A percentile compares a stretch with the other conserved stretches of the same genome.
phyloP scores from a whole-genome alignment of 1,140 invertebrate genomes.

The Pemphigus obesinymphae region DNA sequence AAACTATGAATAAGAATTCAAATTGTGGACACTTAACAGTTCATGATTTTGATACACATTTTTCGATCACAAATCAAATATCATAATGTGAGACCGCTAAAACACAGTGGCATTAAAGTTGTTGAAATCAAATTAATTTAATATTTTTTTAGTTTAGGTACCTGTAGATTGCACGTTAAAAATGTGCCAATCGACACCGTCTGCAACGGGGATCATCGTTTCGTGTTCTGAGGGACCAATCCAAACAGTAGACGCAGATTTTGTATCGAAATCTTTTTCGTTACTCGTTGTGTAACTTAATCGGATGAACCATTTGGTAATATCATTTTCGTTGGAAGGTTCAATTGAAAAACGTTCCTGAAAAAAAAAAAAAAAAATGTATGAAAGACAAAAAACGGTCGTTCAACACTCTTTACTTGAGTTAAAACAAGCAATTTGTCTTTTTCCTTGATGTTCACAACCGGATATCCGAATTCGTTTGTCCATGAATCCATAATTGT shows the following conservation, averaged over 20 bases:
- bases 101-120: too few species aligned
- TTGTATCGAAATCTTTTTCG: neutral
- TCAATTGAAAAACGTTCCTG: neutral
- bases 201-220: slow-evolving; percentile 40
- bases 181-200: slow-evolving; percentile 60
- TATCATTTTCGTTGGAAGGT: neutral
- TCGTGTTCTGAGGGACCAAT: neutral
- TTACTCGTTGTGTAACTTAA: neutral
- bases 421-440: slow-evolving; percentile 52
- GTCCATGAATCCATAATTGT: slow-evolving; percentile 54
- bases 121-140: too few species aligned
- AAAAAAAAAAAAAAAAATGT: neutral
- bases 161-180: slow-evolving; percentile 65
- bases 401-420: slow-evolving; percentile 53
- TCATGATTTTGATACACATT: too few species aligned
- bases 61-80: too few species aligned
- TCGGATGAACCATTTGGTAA: neutral
- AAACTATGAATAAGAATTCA: too few species aligned
- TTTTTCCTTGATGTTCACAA: slow-evolving; percentile 53
- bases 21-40: too few species aligned
- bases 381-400: too few species aligned
- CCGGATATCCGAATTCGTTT: slow-evolving; percentile 56
- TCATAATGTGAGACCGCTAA: too few species aligned
- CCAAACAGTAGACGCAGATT: neutral
- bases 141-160: too few species aligned